phyloP scores from a whole-genome alignment of 2,888 invertebrate genomes.

The Synergus itoensis region DNA sequence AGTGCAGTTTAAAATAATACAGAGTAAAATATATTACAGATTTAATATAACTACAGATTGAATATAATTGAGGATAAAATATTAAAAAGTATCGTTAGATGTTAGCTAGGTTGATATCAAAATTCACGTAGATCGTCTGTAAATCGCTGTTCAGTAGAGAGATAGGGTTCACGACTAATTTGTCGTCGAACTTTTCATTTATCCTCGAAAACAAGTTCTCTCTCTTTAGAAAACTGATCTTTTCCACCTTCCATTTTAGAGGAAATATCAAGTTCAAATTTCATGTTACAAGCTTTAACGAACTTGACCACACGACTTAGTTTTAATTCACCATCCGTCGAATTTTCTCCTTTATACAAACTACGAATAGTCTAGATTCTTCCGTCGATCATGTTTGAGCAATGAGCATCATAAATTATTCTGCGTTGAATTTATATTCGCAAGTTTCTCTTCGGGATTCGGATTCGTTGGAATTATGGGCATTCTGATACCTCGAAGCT shows the following conservation, averaged over 20 bases:
- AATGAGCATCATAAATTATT: not conserved
- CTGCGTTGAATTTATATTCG: not conserved
- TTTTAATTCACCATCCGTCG: not conserved
- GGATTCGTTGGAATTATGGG: not conserved
- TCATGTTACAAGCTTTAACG: not conserved
- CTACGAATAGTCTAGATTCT: conserved; percentile 1
- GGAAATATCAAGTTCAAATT: conserved; percentile 1
- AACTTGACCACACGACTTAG: not conserved
- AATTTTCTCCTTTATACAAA: conserved; percentile 7
- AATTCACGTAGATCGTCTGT: conserved; percentile 58
- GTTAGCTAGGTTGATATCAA: conserved; percentile 64
- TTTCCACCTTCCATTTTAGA: conserved; percentile 20
- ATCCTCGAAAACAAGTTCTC: not conserved
- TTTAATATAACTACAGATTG: not conserved
- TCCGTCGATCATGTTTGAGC: not conserved
- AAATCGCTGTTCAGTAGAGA: conserved; percentile 26
- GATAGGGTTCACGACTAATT: not conserved
- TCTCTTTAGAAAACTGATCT: not conserved
- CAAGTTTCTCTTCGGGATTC: not conserved
- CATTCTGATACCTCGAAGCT: not conserved
- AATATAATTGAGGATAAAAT: conserved; percentile 51
- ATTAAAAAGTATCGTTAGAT: conserved; percentile 55
- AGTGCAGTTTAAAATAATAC: not conserved
- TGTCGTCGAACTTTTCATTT: conserved; percentile 9
- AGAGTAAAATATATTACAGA: not conserved